Conservation (phyloP, 2,113 vertebrate genomes). For the Plecturocebus donacophilus region DNA sequence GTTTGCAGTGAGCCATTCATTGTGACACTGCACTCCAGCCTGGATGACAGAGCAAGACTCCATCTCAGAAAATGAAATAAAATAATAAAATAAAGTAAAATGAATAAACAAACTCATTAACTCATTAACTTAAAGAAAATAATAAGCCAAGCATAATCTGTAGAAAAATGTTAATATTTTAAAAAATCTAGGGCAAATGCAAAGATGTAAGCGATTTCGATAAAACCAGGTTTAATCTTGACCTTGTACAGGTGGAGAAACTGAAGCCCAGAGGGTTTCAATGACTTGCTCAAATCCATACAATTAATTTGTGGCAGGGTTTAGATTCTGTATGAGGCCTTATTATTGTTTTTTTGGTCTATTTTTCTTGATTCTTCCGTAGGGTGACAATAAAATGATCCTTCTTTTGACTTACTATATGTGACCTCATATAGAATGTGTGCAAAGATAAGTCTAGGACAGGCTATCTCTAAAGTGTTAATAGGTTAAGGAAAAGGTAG, state of each 20-base stretch:
- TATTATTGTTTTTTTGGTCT: neutral
- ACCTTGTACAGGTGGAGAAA: neutral
- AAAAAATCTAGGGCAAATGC: neutral
- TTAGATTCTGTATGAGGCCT: neutral
- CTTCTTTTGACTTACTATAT: neutral
- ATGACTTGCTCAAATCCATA: neutral
- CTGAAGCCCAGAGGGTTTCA: neutral
- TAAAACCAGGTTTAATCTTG: neutral
- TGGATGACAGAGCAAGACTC: too few species aligned
- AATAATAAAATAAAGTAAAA: neutral
- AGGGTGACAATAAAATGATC: neutral
- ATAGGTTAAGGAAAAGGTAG: neutral
- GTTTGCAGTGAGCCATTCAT: too few species aligned
- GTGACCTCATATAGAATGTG: neutral
- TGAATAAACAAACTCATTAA: neutral
- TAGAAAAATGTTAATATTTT: neutral
- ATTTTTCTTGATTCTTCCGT: neutral
- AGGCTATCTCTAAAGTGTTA: neutral
- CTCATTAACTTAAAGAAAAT: neutral
- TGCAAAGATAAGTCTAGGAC: neutral
- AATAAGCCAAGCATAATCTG: neutral
- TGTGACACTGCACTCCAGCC: too few species aligned
- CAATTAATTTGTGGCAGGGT: neutral
- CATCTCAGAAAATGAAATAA: too few species aligned
- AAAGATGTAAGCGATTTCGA: neutral